These are phyloP conservation scores for Rostratula benghalensis DNA, from an alignment of 2,113 vertebrate species.

Conservation along the genomic window DNA sequence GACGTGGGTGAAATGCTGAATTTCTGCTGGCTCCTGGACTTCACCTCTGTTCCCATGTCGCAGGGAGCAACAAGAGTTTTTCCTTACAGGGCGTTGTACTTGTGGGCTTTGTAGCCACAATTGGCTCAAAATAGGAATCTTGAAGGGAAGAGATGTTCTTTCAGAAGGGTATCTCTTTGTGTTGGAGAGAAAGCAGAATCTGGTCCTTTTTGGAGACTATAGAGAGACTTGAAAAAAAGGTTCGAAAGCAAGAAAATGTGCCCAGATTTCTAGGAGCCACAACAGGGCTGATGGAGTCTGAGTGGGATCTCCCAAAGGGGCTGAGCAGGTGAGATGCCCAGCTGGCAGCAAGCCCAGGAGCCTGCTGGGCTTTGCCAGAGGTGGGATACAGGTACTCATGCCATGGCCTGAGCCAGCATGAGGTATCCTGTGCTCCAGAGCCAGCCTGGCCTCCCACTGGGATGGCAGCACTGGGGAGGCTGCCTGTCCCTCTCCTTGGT, in stretches of 20 bases:
- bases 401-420: neutral
- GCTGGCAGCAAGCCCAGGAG: neutral
- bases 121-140: neutral
- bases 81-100: neutral
- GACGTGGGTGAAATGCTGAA: neutral
- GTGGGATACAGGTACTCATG: fast-evolving
- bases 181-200: neutral
- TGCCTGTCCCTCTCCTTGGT: neutral
- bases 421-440: neutral
- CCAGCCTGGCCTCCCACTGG: neutral
- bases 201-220: neutral
- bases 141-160: neutral
- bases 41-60: neutral
- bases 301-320: neutral
- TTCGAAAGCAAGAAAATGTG: neutral
- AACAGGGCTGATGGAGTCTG: neutral
- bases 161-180: neutral
- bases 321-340: neutral
- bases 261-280: neutral
- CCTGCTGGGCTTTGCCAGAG: neutral
- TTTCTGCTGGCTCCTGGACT: neutral
- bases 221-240: neutral
- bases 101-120: neutral
- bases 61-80: neutral
- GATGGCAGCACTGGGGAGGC: neutral